Base-by-base conservation (phyloP, 2,113 vertebrate species). In the Probosciger aterrimus region DNA sequence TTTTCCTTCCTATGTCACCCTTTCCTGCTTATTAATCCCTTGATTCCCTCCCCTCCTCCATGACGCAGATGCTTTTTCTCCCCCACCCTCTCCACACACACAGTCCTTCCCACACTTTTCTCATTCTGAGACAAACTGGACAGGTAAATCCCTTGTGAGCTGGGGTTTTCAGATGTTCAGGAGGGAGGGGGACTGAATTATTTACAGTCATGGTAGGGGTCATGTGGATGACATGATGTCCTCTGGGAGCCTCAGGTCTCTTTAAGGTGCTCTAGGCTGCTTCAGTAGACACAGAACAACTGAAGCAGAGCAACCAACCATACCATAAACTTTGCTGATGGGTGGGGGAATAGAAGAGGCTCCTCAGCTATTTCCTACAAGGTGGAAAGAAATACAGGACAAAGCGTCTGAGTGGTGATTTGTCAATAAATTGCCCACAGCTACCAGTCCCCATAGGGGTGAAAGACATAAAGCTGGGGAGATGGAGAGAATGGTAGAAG, bases 81-180 rank as follows among this genome's bases (percentile, higher is more conserved):
- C 31, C 6, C 14, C 5, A 0, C 15, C n/a, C 6, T 44, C 24
- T 9, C 16, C 39, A 1, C 11, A 1, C 37, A 4, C 24, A 11
- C 5, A 43, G 35, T 50, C 59, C 67, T 92, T 90, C 71, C 76
- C 49, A 57, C 46, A 35, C 17, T 59, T 67, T 35, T 86, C 63
- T 92, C 49, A 19, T 80, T 82, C 64, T 92, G 79, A 24, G 57
- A 57, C 62, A 76, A 25, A 67, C 23, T 15, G 53, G 16, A 15
- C 65, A 62, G 37, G 41, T 81, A 63, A 79, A 69, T 35, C 53
- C 17, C 62, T 50, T 64, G 35, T 22, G 41, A 88, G n/a, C 1
- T 64, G 39, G 16, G 11, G 30, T 55, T 90, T 86, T 90, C 53
- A 82, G 53, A 47, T 27, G 10, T 80, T 96, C 41, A 65, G 44